Conservation (phyloP, 92 coral and sea anemone genomes). For the Zoanthus sansibaricus region DNA sequence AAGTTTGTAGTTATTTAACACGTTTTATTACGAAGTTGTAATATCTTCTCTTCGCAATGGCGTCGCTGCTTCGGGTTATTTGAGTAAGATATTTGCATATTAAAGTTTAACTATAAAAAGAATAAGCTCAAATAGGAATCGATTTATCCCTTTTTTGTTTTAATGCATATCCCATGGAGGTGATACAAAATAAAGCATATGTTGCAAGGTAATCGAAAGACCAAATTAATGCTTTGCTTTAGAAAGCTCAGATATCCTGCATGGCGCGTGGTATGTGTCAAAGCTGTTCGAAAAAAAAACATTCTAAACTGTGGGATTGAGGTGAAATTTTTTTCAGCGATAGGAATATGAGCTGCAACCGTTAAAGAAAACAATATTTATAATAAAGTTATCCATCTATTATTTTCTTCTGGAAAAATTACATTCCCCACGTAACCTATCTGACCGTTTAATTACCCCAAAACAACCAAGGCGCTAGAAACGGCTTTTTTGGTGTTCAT, state of each 20-base stretch:
- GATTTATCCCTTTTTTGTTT: background rate
- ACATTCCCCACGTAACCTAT: background rate
- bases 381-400: too few species aligned
- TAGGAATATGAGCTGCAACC: too few species aligned
- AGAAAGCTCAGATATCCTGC: background rate
- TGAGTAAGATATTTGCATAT: slow-evolving; percentile 38
- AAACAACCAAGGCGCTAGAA: background rate
- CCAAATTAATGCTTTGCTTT: background rate
- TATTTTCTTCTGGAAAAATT: background rate
- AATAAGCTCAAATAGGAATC: background rate
- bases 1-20: background rate
- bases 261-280: too few species aligned
- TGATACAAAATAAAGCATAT: background rate
- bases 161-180: background rate
- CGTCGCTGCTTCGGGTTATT: background rate
- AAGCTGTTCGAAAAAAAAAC: too few species aligned
- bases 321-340: too few species aligned
- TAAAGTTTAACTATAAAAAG: background rate
- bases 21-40: background rate
- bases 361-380: too few species aligned
- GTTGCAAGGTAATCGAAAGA: background rate
- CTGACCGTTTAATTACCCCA: background rate
- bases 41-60: background rate
- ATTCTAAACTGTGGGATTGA: too few species aligned
- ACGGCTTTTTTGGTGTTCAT: background rate